These are phyloP conservation scores for Dexiosoma caninum DNA, from an alignment of 2,888 invertebrate species.

Conservation along the genomic window DNA sequence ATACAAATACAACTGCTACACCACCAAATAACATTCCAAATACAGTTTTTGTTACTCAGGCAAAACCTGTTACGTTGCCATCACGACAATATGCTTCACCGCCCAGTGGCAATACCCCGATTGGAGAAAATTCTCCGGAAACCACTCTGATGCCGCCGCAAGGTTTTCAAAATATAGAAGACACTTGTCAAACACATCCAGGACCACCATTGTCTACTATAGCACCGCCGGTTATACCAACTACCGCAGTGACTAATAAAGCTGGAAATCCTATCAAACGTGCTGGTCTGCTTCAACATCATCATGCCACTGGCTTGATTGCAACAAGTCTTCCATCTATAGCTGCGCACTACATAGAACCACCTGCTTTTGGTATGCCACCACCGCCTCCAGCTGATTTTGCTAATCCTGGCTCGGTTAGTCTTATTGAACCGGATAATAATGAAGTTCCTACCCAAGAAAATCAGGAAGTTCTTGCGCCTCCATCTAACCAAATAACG, in stretches of 20 bases:
- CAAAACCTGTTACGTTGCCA: slow-evolving; percentile 70
- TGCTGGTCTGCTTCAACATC: slow-evolving; percentile 70
- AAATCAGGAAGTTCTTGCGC: slow-evolving; percentile 79
- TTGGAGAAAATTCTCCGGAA: slow-evolving; percentile 47
- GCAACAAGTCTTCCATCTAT: slow-evolving; percentile 76
- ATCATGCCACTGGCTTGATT: slow-evolving; percentile 76
- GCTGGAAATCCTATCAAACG: slow-evolving; percentile 75
- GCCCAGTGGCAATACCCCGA: slow-evolving; percentile 64
- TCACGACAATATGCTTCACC: slow-evolving; percentile 70
- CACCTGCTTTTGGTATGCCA: slow-evolving; percentile 60
- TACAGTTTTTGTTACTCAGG: slow-evolving; percentile 71
- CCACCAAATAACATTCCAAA: slow-evolving; percentile 66
- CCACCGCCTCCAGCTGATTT: slow-evolving; percentile 71
- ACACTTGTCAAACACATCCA: slow-evolving; percentile 12
- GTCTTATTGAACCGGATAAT: slow-evolving; percentile 81
- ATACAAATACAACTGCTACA: slow-evolving; percentile 37
- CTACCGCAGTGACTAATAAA: slow-evolving; percentile 41
- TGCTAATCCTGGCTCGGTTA: slow-evolving; percentile 70
- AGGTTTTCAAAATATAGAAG: slow-evolving; percentile 63
- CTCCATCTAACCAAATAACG: slow-evolving; percentile 65
- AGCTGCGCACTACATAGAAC: slow-evolving; percentile 28
- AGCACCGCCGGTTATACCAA: slow-evolving; percentile 41
- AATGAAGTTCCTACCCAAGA: slow-evolving; percentile 80
- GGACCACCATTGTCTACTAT: slow-evolving; percentile 1
- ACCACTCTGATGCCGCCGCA: slow-evolving; percentile 64